phyloP scores from a whole-genome alignment of 2,888 invertebrate genomes.

The Heliothis peltigera region DNA sequence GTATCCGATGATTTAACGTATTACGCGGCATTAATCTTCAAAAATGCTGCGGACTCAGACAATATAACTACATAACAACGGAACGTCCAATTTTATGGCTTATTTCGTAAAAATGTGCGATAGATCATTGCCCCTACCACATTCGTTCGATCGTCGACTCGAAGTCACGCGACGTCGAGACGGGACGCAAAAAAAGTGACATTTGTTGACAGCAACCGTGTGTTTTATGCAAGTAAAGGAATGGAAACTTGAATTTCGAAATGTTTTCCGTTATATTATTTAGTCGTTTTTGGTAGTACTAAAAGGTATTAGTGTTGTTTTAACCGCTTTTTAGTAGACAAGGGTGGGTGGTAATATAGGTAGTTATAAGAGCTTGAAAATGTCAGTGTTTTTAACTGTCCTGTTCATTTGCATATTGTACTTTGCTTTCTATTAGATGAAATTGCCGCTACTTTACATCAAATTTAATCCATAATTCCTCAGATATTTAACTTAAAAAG shows the following conservation, averaged over 20 bases:
- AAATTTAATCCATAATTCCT: no score
- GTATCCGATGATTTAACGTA: constrained; percentile 7
- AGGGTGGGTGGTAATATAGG: neutral
- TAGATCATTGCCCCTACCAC: constrained; percentile 82
- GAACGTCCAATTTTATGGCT: constrained; percentile 83
- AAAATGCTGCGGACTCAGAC: constrained; percentile 61
- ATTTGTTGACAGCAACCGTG: constrained; percentile 56
- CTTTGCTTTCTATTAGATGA: no score
- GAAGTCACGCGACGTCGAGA: constrained; percentile 69
- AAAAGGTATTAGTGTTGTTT: constrained; percentile 4
- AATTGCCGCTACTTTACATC: no score
- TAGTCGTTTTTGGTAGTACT: constrained; percentile 18
- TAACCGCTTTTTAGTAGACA: neutral
- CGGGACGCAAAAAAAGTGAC: constrained; percentile 62
- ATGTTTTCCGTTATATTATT: constrained; percentile 36
- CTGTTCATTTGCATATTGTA: no score
- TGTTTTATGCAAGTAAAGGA: constrained; percentile 47
- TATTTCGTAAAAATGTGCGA: constrained; percentile 84
- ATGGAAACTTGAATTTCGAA: constrained; percentile 45
- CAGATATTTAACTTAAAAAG: no score
- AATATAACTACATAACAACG: constrained; percentile 71
- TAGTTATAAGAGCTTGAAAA: neutral
- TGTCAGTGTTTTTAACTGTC: neutral
- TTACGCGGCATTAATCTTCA: constrained; percentile 55
- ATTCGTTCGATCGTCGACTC: constrained; percentile 58